Evolutionary conservation across 2,888 invertebrate genomes (phyloP), one percentile per base, ranked within the genome.

Genomic region (Callyntrura sp.): DNA sequence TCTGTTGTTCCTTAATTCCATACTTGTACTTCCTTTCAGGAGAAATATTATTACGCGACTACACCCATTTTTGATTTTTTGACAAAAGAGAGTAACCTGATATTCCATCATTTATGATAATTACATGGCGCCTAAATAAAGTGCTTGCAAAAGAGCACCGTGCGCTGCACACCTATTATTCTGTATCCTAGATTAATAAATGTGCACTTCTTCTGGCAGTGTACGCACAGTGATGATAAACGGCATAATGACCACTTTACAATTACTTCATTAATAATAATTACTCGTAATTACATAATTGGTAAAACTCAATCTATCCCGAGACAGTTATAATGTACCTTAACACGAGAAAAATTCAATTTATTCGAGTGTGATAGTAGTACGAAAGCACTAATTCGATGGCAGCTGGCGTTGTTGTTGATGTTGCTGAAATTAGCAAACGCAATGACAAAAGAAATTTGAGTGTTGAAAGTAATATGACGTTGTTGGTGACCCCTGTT

Each of bases 211-310:
- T 82, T 28, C 65, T 82, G 82, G 82, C 82, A 45, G 25, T 45
- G 14, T 6, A 45, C n/a, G n/a, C 28, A 73, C 17, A 11, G 1
- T 20, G 1, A 20, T 85, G 85, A 85, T 85, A 73, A 43, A 76
- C 60, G 45, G 60, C 23, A n/a, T n/a, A 43, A 73, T 76, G 76
- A 60, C 45, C 45, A 85, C 62, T 85, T 60, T 76, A 60, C 76
- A 85, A 84, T 85, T 76, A 60, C 57, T 62, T 85, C 76, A 76
- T 85, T 85, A 85, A 85, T 76, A 73, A 85, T 85, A 76, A 85
- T 85, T 85, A 85, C 76, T 85, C 76, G 76, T 85, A 85, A 85
- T 85, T 85, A 85, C 85, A 85, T 85, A 85, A 85, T 85, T 85
- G 85, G 85, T 60, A 85, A 85, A 85, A 76, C 76, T 85, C 85